Evolutionary conservation across 2,797 vertebrate species (phyloP), one percentile per base, ranked within the genome.

Genomic region (Notoglanidium macrostoma): DNA sequence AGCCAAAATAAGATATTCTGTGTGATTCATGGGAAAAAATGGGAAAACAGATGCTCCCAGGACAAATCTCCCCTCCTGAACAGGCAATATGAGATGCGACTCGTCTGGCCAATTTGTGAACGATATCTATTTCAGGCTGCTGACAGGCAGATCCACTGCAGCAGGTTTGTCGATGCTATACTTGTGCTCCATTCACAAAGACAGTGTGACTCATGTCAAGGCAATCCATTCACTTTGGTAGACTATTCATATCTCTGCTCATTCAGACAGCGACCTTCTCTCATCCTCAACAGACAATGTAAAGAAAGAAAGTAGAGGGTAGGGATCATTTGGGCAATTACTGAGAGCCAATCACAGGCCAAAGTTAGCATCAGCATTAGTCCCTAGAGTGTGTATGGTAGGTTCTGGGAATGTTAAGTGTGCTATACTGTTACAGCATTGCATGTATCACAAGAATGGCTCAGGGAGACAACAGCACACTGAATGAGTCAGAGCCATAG

Each of bases 371-470:
- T 92, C 92, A 92, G 93, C 21, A 89, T 86, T 88, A 88, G 93
- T 93, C 94, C 94, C 94, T 95, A 61, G 92, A 93, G 93, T 92
- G 88, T 90, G 91, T 91, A 92, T 79, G 91, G 92, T 92, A 92
- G 93, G 91, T 86, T 92, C 93, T 94, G 93, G 93, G 93, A 90
- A 93, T 93, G 92, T 94, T 93, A 94, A 94, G 94, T 93, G 94
- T 90, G 90, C 93, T 95, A 94, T 96, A 94, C 92, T 91, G 94
- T 96, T 96, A 95, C 95, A 95, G 80, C 92, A 82, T 90, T 91
- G 92, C 88, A 95, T 94, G 92, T 91, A 90, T 91, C 91, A 83
- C 94, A 95, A 96, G 95, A 94, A 92, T 92, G 61, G 91, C 90
- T 94, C 92, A 94, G 95, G 94, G 94, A 93, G 94, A 89, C 88